A percentile compares a stretch with the other conserved stretches of the same genome.
Evolutionary conservation across 2,113 vertebrate genomes (phyloP).

Genomic region (Emberiza fucata): DNA sequence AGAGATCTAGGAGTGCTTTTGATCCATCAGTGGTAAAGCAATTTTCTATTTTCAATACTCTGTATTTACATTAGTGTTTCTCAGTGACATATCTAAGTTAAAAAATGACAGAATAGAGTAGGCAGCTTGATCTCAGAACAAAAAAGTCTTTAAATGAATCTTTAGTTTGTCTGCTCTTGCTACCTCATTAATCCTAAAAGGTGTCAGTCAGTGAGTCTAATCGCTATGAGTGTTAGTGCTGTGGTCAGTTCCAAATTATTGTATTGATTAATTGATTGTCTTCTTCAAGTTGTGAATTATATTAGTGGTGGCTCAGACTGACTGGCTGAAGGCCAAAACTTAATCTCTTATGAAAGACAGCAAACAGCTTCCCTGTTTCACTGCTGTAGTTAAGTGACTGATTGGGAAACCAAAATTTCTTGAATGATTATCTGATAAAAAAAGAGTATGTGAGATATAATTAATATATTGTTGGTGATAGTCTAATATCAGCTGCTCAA

Average conservation of each 20-base stretch:
- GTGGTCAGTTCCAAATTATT: conserved; percentile 76
- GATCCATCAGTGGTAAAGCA: conserved; percentile 3
- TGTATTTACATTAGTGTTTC: conserved; percentile 33
- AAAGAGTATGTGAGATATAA: neutral
- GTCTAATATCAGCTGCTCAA: neutral
- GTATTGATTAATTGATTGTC: conserved; percentile 81
- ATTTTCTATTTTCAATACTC: conserved; percentile 30
- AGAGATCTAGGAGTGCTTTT: neutral
- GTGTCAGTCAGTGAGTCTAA: conserved; percentile 73
- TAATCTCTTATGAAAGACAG: conserved; percentile 61
- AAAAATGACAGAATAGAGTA: conserved; percentile 45
- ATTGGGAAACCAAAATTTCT: conserved; percentile 29
- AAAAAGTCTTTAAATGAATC: conserved; percentile 62
- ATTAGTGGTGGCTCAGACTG: conserved; percentile 58
- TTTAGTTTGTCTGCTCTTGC: conserved; percentile 53
- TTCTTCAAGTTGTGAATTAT: conserved; percentile 75
- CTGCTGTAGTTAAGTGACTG: neutral
- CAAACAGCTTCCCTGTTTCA: conserved; percentile 39
- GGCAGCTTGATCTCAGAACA: conserved; percentile 16
- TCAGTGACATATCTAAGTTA: neutral
- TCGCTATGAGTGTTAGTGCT: conserved; percentile 66
- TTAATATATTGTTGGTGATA: neutral
- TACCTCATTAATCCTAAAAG: conserved; percentile 72
- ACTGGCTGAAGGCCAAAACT: conserved; percentile 52
- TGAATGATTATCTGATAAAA: conserved; percentile 30